Conservation (phyloP, 2,797 vertebrate species). For the Dicrostonyx torquatus region DNA sequence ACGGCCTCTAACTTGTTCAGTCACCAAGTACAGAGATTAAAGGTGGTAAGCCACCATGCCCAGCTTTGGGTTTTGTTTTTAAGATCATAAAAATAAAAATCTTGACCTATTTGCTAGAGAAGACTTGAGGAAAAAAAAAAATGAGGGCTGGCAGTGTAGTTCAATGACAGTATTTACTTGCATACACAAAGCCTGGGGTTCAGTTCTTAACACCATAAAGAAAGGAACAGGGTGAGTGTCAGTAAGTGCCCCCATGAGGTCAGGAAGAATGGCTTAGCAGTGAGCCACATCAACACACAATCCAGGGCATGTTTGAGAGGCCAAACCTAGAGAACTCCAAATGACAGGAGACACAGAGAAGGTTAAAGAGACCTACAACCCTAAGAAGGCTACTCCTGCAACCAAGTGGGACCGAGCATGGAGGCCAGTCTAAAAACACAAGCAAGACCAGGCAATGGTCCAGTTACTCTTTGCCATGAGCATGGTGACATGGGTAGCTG, state of each 20-base stretch:
- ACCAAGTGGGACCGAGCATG: rapidly evolving
- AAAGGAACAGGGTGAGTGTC: neutral
- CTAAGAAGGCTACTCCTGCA: neutral
- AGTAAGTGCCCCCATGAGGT: neutral
- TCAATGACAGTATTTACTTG: neutral
- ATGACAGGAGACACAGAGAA: neutral
- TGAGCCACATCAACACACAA: neutral
- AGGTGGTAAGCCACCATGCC: neutral
- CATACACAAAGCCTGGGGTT: neutral
- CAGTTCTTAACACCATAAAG: neutral
- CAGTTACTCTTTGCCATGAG: neutral
- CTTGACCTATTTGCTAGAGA: neutral
- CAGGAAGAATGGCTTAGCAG: neutral
- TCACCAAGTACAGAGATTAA: neutral
- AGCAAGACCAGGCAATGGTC: neutral
- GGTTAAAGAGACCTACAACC: neutral
- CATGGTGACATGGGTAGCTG: neutral
- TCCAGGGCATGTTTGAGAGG: neutral
- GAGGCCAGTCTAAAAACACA: neutral
- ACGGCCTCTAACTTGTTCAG: neutral
- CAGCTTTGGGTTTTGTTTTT: neutral
- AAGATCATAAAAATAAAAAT: conserved; percentile 2
- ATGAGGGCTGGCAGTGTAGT: neutral
- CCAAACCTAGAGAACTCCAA: neutral
- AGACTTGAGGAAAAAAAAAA: neutral